Conservation (phyloP, 2,113 vertebrate genomes). For the Erythrocercus mccallii region DNA sequence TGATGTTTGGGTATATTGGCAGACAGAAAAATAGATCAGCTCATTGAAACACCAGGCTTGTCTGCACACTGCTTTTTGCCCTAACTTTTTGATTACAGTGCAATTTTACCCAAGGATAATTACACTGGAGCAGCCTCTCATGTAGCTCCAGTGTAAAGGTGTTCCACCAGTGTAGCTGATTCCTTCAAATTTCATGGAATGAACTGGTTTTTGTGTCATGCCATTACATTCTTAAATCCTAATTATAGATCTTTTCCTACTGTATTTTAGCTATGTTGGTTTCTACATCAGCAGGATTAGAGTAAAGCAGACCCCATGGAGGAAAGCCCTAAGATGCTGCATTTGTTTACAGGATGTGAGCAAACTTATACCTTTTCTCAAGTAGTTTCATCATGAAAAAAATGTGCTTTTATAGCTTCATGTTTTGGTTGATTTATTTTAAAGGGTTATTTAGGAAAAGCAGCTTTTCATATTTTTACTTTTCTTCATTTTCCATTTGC, state of each 20-base stretch:
- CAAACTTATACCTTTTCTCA: neutral
- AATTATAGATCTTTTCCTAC: neutral
- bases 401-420: neutral
- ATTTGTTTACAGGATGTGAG: neutral
- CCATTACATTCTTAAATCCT: neutral
- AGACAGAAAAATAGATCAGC: conserved; percentile 38
- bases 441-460: neutral
- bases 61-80: conserved; percentile 19
- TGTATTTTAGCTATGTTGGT: neutral
- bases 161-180: neutral
- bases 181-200: neutral
- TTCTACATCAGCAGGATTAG: neutral
- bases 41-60: conserved; percentile 33
- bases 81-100: conserved; percentile 28
- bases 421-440: neutral
- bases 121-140: neutral
- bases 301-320: neutral
- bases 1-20: conserved; percentile 48
- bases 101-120: conserved; percentile 15
- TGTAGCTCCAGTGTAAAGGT: neutral
- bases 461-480: neutral
- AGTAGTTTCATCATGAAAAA: neutral
- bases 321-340: neutral
- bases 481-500: neutral
- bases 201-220: neutral